Conservation (phyloP, 1,140 invertebrate genomes). For the Bombus pyrosoma region DNA sequence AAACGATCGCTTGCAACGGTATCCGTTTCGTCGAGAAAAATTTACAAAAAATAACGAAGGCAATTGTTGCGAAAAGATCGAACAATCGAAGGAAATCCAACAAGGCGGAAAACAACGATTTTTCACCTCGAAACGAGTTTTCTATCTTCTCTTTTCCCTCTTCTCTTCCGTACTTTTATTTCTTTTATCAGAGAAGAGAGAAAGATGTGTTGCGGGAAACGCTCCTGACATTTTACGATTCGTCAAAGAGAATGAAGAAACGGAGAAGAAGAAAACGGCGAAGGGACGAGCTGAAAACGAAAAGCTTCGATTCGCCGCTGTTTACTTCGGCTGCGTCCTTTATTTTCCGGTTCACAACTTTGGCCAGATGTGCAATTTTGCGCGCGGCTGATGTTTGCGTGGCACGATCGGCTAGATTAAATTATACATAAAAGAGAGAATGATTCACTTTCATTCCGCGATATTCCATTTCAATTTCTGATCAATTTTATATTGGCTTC, state of each 20-base stretch:
- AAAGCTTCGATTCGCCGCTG: neutral
- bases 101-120: neutral
- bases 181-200: no score
- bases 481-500: neutral
- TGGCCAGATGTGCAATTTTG: neutral
- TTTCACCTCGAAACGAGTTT: neutral
- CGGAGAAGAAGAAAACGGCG: neutral
- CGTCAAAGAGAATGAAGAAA: no score
- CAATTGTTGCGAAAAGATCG: neutral
- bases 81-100: no score
- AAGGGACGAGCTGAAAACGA: neutral
- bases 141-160: neutral
- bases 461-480: neutral
- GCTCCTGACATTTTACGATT: neutral
- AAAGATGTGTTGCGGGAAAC: neutral
- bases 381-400: slow-evolving; percentile 10
- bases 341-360: neutral
- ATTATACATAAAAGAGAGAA: neutral
- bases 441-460: neutral
- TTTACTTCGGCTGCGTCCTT: neutral
- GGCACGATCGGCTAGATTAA: neutral
- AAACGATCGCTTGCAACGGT: neutral
- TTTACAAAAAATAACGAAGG: neutral
- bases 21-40: neutral
- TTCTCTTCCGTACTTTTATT: neutral